Conservation (phyloP, 2,888 invertebrate species). For the Drosophila cognata region DNA sequence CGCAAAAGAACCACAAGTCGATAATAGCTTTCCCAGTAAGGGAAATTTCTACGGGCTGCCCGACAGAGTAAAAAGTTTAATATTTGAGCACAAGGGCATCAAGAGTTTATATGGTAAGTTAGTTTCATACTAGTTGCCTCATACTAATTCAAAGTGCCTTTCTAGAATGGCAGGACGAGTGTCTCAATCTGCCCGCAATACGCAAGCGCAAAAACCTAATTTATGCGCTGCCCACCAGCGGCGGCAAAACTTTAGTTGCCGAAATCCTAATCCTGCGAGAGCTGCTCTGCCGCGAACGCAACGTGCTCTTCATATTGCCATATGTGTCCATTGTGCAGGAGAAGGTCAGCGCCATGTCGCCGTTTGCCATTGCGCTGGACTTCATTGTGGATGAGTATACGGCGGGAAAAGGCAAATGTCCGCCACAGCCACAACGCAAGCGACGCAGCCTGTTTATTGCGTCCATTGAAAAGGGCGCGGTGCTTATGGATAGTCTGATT, state of each 20-base stretch:
- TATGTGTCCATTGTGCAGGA: constrained; percentile 99
- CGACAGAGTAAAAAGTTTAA: constrained; percentile 88
- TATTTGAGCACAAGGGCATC: constrained; percentile 92
- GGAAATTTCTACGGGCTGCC: constrained; percentile 93
- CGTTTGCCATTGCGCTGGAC: constrained; percentile 94
- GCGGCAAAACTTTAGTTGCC: constrained; percentile 98
- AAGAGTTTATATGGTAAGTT: constrained; percentile 91
- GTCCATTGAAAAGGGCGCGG: constrained; percentile 97
- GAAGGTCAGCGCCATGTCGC: constrained; percentile 90
- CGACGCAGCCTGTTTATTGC: constrained; percentile 94
- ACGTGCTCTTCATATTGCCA: constrained; percentile 95
- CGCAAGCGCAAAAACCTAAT: constrained; percentile 91
- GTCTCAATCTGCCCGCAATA: constrained; percentile 91
- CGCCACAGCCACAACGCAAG: constrained; percentile 90
- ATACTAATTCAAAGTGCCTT: constrained; percentile 33
- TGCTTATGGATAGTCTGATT: constrained; percentile 93
- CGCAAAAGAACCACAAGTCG: constrained; percentile 1
- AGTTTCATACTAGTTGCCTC: too few relatives aligned
- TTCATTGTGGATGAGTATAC: constrained; percentile 98
- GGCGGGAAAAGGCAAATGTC: constrained; percentile 95
- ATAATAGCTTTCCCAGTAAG: constrained; percentile 72
- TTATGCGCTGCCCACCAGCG: constrained; percentile 97
- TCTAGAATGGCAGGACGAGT: constrained; percentile 97
- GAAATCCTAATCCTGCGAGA: constrained; percentile 96
- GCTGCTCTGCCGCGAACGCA: constrained; percentile 91